Evolutionary conservation across 2,797 vertebrate genomes (phyloP), one percentile per base, ranked within the genome.

Genomic region (Poecilia gillii): DNA sequence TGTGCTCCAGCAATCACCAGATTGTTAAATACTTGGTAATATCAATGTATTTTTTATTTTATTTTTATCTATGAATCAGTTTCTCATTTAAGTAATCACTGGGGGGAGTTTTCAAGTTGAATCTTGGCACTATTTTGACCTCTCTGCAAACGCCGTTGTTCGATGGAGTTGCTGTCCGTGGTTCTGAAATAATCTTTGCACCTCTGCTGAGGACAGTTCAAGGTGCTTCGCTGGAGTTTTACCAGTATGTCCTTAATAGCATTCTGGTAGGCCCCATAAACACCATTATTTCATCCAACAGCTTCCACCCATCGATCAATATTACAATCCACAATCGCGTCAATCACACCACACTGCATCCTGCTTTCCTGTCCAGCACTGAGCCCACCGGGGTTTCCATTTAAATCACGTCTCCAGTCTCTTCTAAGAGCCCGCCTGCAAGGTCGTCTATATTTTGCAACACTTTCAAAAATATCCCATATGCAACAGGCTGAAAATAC

Each of bases 281-380:
- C 91, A 88, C 86, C 88, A 91, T 91, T 90, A 90, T 92, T 90
- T 91, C 89, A 91, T 83, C 91, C 90, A 92, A 88, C 90, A 90
- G 93, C 92, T 89, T 85, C 88, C 81, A 89, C 78, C 84, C 89
- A 90, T 84, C 80, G 90, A 94, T 94, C 92, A 92, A 94, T 94
- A 94, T 91, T 90, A 94, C 92, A 93, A 94, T 93, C 85, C 90
- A 90, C 91, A 87, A 89, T 78, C 77, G 84, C 83, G 92, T 94
- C 92, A 89, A 89, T 93, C 89, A 91, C 90, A 83, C 74, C 76
- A 72, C 72, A 85, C 86, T 75, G 82, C 85, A 86, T 76, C 80
- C 85, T 81, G 73, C 75, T 77, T 77, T 83, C 82, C 80, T 84
- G 66, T 77, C 81, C 79, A 83, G 55, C 81, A 28, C 72, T 25